Conservation (phyloP, 2,888 invertebrate genomes). For the Zygogramma bicolorata region DNA sequence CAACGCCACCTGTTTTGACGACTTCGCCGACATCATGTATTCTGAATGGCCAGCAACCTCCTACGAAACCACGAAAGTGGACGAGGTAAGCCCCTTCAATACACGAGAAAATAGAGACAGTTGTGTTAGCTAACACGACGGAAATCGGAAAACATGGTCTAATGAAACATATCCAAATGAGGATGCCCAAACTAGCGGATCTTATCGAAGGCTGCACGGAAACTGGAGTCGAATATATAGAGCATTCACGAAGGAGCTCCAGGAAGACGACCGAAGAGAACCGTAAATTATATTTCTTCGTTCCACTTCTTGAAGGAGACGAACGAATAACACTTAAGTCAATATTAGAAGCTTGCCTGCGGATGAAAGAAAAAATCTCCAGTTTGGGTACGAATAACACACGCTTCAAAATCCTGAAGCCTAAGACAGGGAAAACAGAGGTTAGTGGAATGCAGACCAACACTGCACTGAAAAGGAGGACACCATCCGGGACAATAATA, state of each 20-base stretch:
- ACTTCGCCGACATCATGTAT: not conserved
- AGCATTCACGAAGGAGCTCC: not conserved
- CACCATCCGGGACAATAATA: not conserved
- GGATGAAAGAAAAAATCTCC: not conserved
- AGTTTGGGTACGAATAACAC: not conserved
- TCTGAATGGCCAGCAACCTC: not conserved
- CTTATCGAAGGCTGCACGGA: not conserved
- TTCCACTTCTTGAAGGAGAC: not conserved
- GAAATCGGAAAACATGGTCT: not conserved
- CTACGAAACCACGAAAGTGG: not conserved
- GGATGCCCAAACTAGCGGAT: not conserved
- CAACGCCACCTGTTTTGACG: not conserved
- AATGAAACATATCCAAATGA: not conserved
- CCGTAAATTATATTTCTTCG: not conserved
- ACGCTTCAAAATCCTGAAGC: not conserved
- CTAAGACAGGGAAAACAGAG: not conserved
- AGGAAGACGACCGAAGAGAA: not conserved
- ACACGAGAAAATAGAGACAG: not conserved
- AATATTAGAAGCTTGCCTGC: not conserved
- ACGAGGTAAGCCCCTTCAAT: not conserved
- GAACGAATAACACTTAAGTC: not conserved
- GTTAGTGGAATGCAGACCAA: not conserved
- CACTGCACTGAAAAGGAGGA: not conserved
- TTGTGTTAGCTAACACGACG: not conserved
- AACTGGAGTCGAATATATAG: not conserved